These are phyloP conservation scores for Eira barbara DNA, from an alignment of 2,113 vertebrate genomes.

Conservation along the genomic window DNA sequence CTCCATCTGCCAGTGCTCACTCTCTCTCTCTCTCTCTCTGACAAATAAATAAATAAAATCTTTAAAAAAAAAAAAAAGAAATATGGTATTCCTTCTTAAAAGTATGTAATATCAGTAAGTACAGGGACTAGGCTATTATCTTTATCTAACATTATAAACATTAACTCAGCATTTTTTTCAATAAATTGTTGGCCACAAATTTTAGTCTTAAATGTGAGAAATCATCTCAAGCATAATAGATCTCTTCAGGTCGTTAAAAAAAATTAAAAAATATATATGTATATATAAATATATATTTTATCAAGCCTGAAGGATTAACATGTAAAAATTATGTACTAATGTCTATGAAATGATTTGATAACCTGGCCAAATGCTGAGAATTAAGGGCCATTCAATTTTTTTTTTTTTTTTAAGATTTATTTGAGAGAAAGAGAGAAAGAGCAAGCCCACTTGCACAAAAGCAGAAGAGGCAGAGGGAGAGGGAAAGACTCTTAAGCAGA, in stretches of 20 bases:
- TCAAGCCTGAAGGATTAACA: neutral
- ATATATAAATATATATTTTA: neutral
- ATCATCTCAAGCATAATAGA: neutral
- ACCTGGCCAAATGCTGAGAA: neutral
- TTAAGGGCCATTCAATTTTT: neutral
- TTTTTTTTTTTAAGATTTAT: neutral
- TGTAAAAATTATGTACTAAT: neutral
- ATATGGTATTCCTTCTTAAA: neutral
- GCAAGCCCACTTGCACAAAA: too few relatives aligned
- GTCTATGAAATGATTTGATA: neutral
- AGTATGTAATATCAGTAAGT: neutral
- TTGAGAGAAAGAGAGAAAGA: too few relatives aligned
- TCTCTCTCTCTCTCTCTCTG: too few relatives aligned
- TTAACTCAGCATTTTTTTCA: neutral
- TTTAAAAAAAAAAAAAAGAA: too few relatives aligned
- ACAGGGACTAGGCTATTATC: neutral
- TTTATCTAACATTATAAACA: neutral
- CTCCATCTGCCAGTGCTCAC: too few relatives aligned
- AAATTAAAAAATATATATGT: too few relatives aligned
- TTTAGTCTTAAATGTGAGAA: neutral
- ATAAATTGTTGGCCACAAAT: neutral
- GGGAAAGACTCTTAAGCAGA: too few relatives aligned
- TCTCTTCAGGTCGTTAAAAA: neutral
- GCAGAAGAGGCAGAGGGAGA: too few relatives aligned
- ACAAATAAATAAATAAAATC: too few relatives aligned